Evolutionary conservation across 2,888 invertebrate genomes (phyloP).

Genomic region (Amblyteles armatorius): DNA sequence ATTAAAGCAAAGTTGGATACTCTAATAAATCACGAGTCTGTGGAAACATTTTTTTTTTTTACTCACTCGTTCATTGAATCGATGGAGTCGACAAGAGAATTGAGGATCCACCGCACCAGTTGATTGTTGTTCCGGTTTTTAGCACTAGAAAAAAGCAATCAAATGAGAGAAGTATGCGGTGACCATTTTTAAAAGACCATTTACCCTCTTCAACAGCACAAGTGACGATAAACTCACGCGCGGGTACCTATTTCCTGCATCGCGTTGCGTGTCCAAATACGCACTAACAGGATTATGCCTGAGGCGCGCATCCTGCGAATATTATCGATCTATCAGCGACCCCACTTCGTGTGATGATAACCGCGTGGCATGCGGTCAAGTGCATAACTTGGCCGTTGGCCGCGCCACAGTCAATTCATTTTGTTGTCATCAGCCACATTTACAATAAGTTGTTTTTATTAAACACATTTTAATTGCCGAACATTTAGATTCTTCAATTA

Average conservation of each 20-base stretch:
- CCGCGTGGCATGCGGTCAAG: conserved; percentile 67
- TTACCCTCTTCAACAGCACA: too few relatives aligned
- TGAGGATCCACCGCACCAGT: neutral
- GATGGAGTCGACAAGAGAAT: neutral
- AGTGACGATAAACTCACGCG: neutral
- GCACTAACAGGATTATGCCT: neutral
- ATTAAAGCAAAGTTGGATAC: conserved; percentile 72
- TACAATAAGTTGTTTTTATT: conserved; percentile 78
- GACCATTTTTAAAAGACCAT: too few relatives aligned
- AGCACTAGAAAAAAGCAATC: neutral
- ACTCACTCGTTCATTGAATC: neutral
- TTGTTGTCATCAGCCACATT: conserved; percentile 83
- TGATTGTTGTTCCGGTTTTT: neutral
- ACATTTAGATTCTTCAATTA: conserved; percentile 65
- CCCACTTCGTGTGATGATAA: conserved; percentile 30
- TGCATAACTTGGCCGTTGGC: conserved; percentile 55
- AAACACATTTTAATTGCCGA: conserved; percentile 71
- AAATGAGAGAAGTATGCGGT: neutral
- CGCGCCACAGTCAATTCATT: conserved; percentile 77
- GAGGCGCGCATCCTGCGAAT: neutral
- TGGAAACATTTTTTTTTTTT: conserved; percentile 53
- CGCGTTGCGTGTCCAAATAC: neutral
- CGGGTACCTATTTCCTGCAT: conserved; percentile 12
- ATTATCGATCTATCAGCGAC: conserved; percentile 41
- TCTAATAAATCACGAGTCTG: conserved; percentile 75